phyloP scores from a whole-genome alignment of 2,888 invertebrate species.

The Thera obeliscata region DNA sequence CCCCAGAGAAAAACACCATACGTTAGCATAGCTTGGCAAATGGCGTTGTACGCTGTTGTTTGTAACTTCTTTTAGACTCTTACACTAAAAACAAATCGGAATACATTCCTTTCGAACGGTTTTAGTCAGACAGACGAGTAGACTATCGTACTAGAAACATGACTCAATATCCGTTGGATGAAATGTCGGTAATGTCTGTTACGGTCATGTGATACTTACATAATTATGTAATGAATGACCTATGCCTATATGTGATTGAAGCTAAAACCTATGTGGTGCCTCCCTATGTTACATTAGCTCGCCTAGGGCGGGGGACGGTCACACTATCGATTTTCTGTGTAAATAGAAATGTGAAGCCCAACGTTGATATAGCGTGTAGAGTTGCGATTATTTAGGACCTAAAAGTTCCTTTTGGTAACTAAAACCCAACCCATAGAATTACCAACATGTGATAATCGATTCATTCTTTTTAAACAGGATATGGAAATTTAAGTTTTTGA shows the following conservation, averaged over 20 bases:
- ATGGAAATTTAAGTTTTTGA: neutral
- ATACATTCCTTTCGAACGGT: neutral
- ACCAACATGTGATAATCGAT: neutral
- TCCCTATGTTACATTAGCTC: constrained; percentile 27
- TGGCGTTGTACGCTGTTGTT: neutral
- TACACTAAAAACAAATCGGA: neutral
- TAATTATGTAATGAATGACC: constrained; percentile 4
- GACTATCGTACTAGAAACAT: neutral
- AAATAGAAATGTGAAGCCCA: constrained; percentile 42
- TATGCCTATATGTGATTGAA: constrained; percentile 16
- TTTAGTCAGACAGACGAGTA: neutral
- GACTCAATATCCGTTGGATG: constrained; percentile 1
- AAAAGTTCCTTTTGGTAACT: neutral
- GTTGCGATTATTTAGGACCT: neutral
- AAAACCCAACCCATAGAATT: neutral
- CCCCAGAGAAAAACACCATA: neutral
- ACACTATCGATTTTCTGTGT: constrained; percentile 66
- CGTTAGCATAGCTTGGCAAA: neutral
- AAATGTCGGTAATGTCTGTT: neutral
- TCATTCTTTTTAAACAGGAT: too few species aligned
- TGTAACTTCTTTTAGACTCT: neutral
- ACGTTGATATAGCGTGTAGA: neutral
- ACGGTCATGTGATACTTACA: constrained; percentile 3
- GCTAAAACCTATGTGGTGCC: constrained; percentile 24
- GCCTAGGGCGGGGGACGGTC: constrained; percentile 54